Evolutionary conservation across 2,797 vertebrate species (phyloP).

Genomic region (Esox masquinongy): DNA sequence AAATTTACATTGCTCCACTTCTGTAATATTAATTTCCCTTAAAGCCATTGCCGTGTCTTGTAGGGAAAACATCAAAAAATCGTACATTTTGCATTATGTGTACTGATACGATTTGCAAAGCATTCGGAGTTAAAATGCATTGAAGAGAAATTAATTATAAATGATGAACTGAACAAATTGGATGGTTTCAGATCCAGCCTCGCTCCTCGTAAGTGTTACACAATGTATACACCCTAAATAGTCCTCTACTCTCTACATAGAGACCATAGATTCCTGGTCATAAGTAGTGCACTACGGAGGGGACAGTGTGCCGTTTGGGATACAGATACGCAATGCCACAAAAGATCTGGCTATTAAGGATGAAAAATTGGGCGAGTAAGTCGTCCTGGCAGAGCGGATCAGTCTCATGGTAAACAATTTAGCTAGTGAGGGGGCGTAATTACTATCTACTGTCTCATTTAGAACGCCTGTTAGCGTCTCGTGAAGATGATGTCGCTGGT

Average conservation of each 20-base stretch:
- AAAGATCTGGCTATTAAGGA: slow-evolving; percentile 61
- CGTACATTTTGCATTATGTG: slow-evolving; percentile 72
- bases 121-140: slow-evolving; percentile 60
- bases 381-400: slow-evolving; percentile 62
- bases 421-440: slow-evolving; percentile 59
- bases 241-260: not conserved
- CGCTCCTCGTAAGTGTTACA: slow-evolving; percentile 35
- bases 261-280: not conserved
- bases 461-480: slow-evolving; percentile 64
- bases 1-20: slow-evolving; percentile 58
- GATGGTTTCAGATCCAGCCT: slow-evolving; percentile 53
- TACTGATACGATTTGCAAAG: slow-evolving; percentile 70
- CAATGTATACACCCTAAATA: not conserved
- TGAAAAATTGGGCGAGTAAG: slow-evolving; percentile 64
- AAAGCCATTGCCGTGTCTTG: slow-evolving; percentile 63
- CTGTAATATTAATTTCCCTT: slow-evolving; percentile 71
- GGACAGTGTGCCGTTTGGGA: not conserved
- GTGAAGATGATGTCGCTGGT: slow-evolving; percentile 51
- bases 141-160: slow-evolving; percentile 70
- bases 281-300: not conserved
- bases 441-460: slow-evolving; percentile 72
- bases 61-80: slow-evolving; percentile 69
- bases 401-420: slow-evolving; percentile 76
- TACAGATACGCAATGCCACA: slow-evolving; percentile 46
- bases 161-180: slow-evolving; percentile 65